Evolutionary conservation across 1,140 invertebrate species (phyloP).

Genomic region (Anastatus disparis): DNA sequence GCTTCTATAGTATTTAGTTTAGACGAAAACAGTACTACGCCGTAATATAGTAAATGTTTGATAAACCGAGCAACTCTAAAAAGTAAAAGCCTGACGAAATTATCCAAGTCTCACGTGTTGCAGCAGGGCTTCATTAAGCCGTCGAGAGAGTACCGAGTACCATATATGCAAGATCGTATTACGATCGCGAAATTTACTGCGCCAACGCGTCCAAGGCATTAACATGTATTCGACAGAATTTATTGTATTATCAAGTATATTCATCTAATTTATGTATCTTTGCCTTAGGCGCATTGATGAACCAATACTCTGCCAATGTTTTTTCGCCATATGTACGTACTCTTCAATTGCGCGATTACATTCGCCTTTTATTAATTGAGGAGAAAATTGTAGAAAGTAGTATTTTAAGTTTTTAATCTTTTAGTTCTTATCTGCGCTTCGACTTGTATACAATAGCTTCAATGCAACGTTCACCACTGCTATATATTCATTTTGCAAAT

Average conservation of each 20-base stretch:
- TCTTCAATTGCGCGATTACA: not conserved
- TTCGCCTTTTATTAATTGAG: not conserved
- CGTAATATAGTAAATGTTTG: too few species aligned
- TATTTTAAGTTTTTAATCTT: too few species aligned
- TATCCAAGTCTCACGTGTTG: not conserved
- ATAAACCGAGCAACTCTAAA: too few species aligned
- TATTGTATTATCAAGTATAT: conserved; percentile 54
- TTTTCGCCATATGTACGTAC: not conserved
- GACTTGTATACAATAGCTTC: too few species aligned
- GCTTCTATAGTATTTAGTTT: too few species aligned
- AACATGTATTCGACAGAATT: conserved; percentile 53
- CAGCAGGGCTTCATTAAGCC: conserved; percentile 15
- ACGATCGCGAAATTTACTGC: conserved; percentile 46
- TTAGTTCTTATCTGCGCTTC: too few species aligned
- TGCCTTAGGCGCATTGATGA: not conserved
- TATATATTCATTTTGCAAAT: too few species aligned
- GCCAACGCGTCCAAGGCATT: conserved; percentile 46
- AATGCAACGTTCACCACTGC: too few species aligned
- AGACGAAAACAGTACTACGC: too few species aligned
- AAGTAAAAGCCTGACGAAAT: conserved; percentile 3
- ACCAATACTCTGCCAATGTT: not conserved
- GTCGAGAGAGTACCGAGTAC: not conserved
- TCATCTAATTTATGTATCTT: conserved; percentile 54
- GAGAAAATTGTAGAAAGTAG: not conserved
- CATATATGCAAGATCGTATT: too few species aligned